Base-by-base conservation (phyloP, 2,797 vertebrate genomes). In the Phrynocephalus forsythii region DNA sequence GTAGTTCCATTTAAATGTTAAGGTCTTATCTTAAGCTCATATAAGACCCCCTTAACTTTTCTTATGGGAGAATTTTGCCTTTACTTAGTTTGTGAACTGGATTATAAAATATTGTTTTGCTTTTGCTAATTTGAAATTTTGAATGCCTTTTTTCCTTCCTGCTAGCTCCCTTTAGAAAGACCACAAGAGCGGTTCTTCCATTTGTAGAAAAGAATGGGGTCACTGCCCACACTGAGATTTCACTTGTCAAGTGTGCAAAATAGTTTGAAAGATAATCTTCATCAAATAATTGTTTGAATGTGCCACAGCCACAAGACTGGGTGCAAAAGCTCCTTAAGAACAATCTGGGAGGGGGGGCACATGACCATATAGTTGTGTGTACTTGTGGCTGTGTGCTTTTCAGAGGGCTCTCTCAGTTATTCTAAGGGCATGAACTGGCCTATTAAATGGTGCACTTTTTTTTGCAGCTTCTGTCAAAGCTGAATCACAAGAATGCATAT, bases 401-500 rank as follows among this genome's bases (percentile, higher is more conserved):
- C 38, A 44, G 75, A 63, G 22, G 26, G 44, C 20, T 69, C 48
- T 71, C 82, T 72, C 30, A 50, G 28, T 87, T 76, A 33, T 68
- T 68, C 33, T 48, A 72, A 48, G 38, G 78, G 44, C 30, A 80
- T 63, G 68, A 63, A 86, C 13, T 6, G 30, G 5, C 30, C 48
- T 5, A 20, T 86, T 69, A 71, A 83, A 69, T 28, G 60, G 52
- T 72, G 9, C 67, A 33, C 50, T 67, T 38, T 77, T 87, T 75
- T 52, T 26, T 33, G 48, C 28, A 28, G 79, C 50, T 48, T 22
- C 26, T 63, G 8, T 71, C 63, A 87, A 48, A 83, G 73, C 75
- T n/a, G 67, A 87, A 71, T 83, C 33, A 79, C 67, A 87, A 83
- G 38, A 67, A 82, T 80, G 22, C 52, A 80, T 71, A 56, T 30